Evolutionary conservation across 2,113 vertebrate genomes (phyloP).

Genomic region (Podarcis cretensis): DNA sequence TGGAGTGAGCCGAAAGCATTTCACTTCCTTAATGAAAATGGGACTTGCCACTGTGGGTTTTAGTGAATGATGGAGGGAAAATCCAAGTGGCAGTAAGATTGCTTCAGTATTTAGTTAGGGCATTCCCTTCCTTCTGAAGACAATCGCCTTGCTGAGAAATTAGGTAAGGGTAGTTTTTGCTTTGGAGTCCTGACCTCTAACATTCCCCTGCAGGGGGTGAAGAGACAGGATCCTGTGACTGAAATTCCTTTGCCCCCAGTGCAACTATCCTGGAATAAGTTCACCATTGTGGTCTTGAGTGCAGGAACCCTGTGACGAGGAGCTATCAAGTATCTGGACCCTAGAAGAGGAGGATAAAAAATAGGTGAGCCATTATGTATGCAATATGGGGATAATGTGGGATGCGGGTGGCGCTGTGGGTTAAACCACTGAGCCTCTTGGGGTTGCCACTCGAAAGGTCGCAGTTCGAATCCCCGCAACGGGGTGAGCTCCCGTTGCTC

Average conservation of each 20-base stretch:
- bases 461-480: too few species aligned
- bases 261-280: background rate
- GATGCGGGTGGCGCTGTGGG: too few species aligned
- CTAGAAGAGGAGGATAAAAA: background rate
- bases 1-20: background rate
- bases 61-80: background rate
- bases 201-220: background rate
- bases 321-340: background rate
- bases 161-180: background rate
- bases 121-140: background rate
- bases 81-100: background rate
- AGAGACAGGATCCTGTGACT: background rate
- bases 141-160: background rate
- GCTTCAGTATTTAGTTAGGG: background rate
- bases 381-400: background rate
- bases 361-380: too few species aligned
- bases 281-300: background rate
- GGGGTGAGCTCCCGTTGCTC: too few species aligned
- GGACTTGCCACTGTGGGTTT: too few species aligned
- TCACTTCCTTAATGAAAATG: background rate
- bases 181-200: background rate
- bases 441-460: too few species aligned
- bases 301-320: too few species aligned
- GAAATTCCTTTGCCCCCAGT: background rate
- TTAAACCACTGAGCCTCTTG: too few species aligned